A percentile compares a stretch with the other conserved stretches of the same genome.
Evolutionary conservation across 1,140 invertebrate species (phyloP).

Genomic region (Aphelenchoides avenae): DNA sequence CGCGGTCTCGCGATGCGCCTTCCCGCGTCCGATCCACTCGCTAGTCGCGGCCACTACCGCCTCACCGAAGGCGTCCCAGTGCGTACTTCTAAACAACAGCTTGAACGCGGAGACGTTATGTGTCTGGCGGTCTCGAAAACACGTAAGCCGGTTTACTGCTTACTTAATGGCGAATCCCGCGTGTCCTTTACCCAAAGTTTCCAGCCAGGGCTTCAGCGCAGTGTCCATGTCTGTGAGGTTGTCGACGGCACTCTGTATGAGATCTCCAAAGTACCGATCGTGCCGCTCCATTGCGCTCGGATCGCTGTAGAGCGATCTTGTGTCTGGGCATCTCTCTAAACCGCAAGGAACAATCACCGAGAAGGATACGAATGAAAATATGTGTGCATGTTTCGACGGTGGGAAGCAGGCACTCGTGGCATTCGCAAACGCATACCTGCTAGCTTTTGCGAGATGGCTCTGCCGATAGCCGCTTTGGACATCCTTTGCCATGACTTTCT

Average conservation of each 20-base stretch:
- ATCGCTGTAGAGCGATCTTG: slow-evolving; percentile 21
- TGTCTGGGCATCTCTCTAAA: slow-evolving; percentile 37
- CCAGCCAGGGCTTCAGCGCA: slow-evolving; percentile 34
- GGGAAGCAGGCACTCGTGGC: neutral
- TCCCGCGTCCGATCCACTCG: slow-evolving; percentile 48
- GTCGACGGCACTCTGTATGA: slow-evolving; percentile 37
- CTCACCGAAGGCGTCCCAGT: slow-evolving; percentile 50
- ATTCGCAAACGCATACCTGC: slow-evolving; percentile 14
- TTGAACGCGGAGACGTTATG: slow-evolving; percentile 14
- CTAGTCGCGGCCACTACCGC: slow-evolving; percentile 27
- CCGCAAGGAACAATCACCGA: too few species aligned
- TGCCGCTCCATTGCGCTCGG: slow-evolving; percentile 29
- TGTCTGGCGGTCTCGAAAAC: slow-evolving; percentile 6
- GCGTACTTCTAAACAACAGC: slow-evolving; percentile 35
- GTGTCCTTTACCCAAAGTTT: slow-evolving; percentile 38
- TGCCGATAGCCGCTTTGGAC: slow-evolving; percentile 41
- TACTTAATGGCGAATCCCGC: slow-evolving; percentile 39
- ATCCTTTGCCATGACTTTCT: slow-evolving; percentile 49
- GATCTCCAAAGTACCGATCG: slow-evolving; percentile 40
- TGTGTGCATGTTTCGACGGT: neutral
- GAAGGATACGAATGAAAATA: too few species aligned
- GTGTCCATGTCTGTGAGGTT: slow-evolving; percentile 45
- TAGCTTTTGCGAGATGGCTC: slow-evolving; percentile 31
- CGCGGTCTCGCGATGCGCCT: slow-evolving; percentile 39
- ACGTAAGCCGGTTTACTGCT: slow-evolving; percentile 4